Conservation (phyloP, 2,797 vertebrate genomes). For the Aulostomus chinensis region DNA sequence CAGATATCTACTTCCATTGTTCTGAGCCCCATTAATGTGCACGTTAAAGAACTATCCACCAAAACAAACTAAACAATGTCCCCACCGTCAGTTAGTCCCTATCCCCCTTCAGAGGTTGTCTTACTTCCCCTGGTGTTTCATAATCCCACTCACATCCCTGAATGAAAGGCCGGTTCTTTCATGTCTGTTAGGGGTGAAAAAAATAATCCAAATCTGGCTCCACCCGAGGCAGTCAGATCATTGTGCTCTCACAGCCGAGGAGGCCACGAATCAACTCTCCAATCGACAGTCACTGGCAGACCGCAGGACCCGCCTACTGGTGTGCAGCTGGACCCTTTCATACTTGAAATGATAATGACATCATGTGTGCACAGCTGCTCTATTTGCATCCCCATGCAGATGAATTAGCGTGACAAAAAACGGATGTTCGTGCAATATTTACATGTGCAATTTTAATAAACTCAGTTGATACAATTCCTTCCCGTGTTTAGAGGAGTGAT, state of each 20-base stretch:
- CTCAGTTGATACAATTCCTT: no score
- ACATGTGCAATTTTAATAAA: slow-evolving; percentile 18
- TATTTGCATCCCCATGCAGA: slow-evolving; percentile 67
- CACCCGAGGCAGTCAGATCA: slow-evolving; percentile 12
- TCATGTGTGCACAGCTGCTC: slow-evolving; percentile 74
- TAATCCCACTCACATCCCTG: slow-evolving; percentile 21
- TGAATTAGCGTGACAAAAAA: slow-evolving; percentile 58
- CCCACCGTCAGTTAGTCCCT: slow-evolving; percentile 15
- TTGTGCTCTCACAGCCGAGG: slow-evolving; percentile 21
- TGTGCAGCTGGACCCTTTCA: slow-evolving; percentile 77
- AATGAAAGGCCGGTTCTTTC: slow-evolving; percentile 13
- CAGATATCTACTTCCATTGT: no score
- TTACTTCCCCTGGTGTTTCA: slow-evolving; percentile 7
- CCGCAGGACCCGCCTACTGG: slow-evolving; percentile 47
- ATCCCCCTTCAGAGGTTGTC: slow-evolving; percentile 11
- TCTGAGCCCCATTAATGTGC: no score
- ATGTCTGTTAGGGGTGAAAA: slow-evolving; percentile 20
- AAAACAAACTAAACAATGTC: no score
- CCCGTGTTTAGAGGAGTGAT: no score
- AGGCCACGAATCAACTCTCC: slow-evolving; percentile 32
- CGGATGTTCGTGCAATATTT: slow-evolving; percentile 32
- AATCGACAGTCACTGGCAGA: slow-evolving; percentile 43
- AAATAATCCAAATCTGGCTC: slow-evolving; percentile 30
- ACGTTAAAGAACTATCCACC: no score
- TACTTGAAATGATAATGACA: slow-evolving; percentile 79